phyloP scores from a whole-genome alignment of 2,888 invertebrate species.

The Callimorpha dominula region DNA sequence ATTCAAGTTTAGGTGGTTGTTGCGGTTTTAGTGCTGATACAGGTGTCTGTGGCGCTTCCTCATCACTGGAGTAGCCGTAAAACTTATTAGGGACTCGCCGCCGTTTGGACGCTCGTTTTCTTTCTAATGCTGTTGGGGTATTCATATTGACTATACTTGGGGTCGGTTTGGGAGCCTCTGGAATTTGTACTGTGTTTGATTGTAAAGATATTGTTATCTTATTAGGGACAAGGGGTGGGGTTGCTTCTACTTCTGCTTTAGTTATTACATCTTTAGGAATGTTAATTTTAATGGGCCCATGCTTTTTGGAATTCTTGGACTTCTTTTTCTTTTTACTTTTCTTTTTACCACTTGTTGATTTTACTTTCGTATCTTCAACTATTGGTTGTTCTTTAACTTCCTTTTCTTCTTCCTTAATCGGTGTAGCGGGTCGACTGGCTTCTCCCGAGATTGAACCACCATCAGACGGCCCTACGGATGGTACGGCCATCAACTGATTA shows the following conservation, averaged over 20 bases:
- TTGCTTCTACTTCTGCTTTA: slow-evolving; percentile 66
- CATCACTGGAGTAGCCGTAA: slow-evolving; percentile 95
- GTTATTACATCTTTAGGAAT: slow-evolving; percentile 85
- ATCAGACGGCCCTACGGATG: slow-evolving; percentile 88
- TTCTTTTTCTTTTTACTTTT: slow-evolving; percentile 90
- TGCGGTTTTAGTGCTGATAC: slow-evolving; percentile 85
- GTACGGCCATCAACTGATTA: slow-evolving; percentile 88
- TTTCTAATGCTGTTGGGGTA: slow-evolving; percentile 80
- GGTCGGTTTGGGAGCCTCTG: slow-evolving; percentile 65
- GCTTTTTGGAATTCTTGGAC: slow-evolving; percentile 78
- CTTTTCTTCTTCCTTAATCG: slow-evolving; percentile 75
- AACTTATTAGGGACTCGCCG: slow-evolving; percentile 94
- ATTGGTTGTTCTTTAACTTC: slow-evolving; percentile 66
- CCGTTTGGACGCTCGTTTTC: slow-evolving; percentile 92
- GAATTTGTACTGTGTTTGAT: slow-evolving; percentile 83
- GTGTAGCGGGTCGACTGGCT: slow-evolving; percentile 89
- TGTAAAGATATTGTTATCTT: slow-evolving; percentile 84
- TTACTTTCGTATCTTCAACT: slow-evolving; percentile 79
- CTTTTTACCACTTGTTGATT: slow-evolving; percentile 86
- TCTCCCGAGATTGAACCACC: slow-evolving; percentile 87
- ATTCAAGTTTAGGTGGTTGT: slow-evolving; percentile 89
- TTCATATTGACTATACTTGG: slow-evolving; percentile 48
- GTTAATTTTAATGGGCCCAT: slow-evolving; percentile 87
- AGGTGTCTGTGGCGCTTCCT: slow-evolving; percentile 87
- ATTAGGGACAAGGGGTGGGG: slow-evolving; percentile 69